Evolutionary conservation across 2,888 invertebrate genomes (phyloP).

Genomic region (Invenusta paracnida): DNA sequence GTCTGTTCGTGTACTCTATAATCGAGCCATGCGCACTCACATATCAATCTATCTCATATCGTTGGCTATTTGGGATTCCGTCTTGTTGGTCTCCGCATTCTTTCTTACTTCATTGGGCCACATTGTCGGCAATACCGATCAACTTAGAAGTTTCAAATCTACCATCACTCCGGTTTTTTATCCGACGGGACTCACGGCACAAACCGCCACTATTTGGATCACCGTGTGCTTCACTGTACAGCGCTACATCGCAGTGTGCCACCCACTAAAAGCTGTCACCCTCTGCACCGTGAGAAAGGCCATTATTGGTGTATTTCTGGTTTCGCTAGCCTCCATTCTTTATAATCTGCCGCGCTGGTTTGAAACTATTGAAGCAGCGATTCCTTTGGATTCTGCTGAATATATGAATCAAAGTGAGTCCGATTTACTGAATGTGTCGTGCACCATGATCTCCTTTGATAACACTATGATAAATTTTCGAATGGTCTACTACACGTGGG

Average conservation of each 20-base stretch:
- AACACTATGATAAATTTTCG: background rate
- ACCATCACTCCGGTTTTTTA: conserved; percentile 43
- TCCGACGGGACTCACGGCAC: conserved; percentile 48
- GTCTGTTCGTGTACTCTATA: conserved; percentile 23
- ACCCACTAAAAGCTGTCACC: conserved; percentile 48
- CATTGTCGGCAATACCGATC: background rate
- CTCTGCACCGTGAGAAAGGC: conserved; percentile 34
- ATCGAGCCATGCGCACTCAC: background rate
- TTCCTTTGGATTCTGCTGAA: background rate
- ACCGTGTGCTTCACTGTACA: conserved; percentile 50
- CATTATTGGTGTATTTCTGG: background rate
- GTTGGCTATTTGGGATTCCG: conserved; percentile 24
- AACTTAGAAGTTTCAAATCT: background rate
- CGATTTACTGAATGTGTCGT: background rate
- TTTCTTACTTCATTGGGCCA: conserved; percentile 9
- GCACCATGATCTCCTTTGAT: background rate
- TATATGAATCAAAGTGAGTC: background rate
- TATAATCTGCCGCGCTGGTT: conserved; percentile 50
- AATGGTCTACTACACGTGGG: conserved; percentile 26
- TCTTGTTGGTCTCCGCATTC: conserved; percentile 21
- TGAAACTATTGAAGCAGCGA: conserved; percentile 45
- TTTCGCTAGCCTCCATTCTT: conserved; percentile 31
- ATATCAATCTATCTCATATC: conserved; percentile 27
- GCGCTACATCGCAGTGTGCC: conserved; percentile 50
- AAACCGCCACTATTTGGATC: conserved; percentile 50